Conservation (phyloP, 2,888 invertebrate genomes). For the Drepanosiphum platanoidis region DNA sequence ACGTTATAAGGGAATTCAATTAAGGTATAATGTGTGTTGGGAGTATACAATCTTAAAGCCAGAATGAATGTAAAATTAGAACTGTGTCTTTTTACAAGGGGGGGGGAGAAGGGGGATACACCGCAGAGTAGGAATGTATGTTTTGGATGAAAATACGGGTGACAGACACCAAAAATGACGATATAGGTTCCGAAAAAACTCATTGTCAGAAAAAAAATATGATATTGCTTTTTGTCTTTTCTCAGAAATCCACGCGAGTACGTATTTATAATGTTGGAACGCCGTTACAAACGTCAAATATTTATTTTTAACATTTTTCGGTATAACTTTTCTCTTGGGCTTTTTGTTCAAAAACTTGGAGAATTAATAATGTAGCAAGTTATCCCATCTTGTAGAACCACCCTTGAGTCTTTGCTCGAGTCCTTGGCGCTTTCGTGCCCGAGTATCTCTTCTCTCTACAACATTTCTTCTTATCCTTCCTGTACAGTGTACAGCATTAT, state of each 20-base stretch:
- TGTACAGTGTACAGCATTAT: background rate
- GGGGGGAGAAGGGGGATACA: background rate
- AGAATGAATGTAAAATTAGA: background rate
- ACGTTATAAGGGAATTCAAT: background rate
- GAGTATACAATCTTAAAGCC: background rate
- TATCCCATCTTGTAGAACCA: background rate
- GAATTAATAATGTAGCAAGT: constrained; percentile 22
- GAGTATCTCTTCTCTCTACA: background rate
- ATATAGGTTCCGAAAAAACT: background rate
- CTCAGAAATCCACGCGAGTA: background rate
- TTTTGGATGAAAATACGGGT: background rate
- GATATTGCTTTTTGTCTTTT: background rate
- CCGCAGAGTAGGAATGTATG: too few species aligned
- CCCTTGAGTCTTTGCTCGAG: background rate
- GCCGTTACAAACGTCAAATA: constrained; percentile 28
- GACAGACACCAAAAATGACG: background rate
- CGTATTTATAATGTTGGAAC: background rate
- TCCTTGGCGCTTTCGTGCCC: background rate
- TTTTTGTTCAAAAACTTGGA: background rate
- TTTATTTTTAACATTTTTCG: constrained; percentile 26
- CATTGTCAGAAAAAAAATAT: background rate
- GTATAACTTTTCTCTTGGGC: constrained; percentile 15
- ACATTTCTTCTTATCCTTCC: background rate
- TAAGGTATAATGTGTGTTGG: background rate
- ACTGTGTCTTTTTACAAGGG: background rate